Evolutionary conservation across 1,140 invertebrate genomes (phyloP), one percentile per base, ranked within the genome.

Genomic region (Megalopta genalis): DNA sequence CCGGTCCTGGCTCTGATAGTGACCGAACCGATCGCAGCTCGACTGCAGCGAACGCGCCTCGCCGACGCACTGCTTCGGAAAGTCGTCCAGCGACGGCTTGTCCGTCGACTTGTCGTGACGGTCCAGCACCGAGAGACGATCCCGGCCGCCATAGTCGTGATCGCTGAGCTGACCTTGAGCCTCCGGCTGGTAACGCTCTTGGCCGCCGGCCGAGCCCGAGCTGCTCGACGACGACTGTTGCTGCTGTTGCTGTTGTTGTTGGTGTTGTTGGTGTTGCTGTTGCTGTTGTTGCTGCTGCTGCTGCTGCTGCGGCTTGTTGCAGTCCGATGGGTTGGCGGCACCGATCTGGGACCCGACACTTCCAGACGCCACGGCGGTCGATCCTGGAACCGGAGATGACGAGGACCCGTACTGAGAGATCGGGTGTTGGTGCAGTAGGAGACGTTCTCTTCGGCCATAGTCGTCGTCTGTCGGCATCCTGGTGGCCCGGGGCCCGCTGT

Each of bases 361-460:
- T 46, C 81, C 77, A 25, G 87, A 85, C 68, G 54, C 86, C 46
- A 80, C 77, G 39, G 80, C 72, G 65, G 63, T 91, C 42, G 88
- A 86, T 68, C 77, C 88, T 86, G 91, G 81, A 79, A 86, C 68
- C 76, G 89, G 80, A 49, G 89, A 87, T 72, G 88, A 80, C 83
- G 89, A 86, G 65, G 88, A 76, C 67, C 87, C 89, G 85, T 90
- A 91, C 76, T 92, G 92, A 68, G 89, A 82, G 83, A 86, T 89
- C 80, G 91, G 88, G 78, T 92, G 90, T 80, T 93, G 92, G 83
- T 93, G 92, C 89, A 92, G 90, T 86, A 93, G 90, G 88, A 93
- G 91, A 92, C 92, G 91, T 92, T 93, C 92, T 92, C 91, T 93
- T 93, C 92, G 92, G 92, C 92, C 92, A 93, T 92, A 93, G 91